Evolutionary conservation across 2,888 invertebrate genomes (phyloP).

Genomic region (Parelbella ahira): DNA sequence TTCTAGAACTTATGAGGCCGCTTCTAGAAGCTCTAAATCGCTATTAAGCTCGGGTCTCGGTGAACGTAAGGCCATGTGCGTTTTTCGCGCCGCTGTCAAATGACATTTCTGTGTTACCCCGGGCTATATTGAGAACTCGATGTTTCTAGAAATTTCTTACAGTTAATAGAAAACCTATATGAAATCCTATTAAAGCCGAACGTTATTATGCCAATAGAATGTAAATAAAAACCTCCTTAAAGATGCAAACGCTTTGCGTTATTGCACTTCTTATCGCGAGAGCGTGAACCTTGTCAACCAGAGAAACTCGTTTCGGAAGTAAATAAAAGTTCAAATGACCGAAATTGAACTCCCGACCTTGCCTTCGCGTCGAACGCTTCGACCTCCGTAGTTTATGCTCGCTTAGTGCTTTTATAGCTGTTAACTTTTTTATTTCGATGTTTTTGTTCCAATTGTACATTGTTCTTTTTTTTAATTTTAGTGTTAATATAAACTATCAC

Average conservation of each 20-base stretch:
- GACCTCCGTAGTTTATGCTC: slow-evolving; percentile 3
- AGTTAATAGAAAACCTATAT: too few species aligned
- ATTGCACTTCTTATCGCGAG: too few species aligned
- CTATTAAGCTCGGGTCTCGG: slow-evolving; percentile 27
- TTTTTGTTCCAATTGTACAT: background rate
- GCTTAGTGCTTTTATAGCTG: background rate
- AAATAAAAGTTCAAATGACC: slow-evolving; percentile 20
- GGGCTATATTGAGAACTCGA: background rate
- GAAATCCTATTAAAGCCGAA: too few species aligned
- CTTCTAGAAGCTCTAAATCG: slow-evolving; percentile 28
- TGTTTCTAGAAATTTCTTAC: slow-evolving; percentile 11
- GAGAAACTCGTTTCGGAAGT: slow-evolving; percentile 15
- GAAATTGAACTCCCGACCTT: slow-evolving; percentile 23
- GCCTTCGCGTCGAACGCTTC: slow-evolving; percentile 10
- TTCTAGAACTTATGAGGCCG: background rate
- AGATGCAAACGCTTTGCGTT: too few species aligned
- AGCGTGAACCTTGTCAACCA: slow-evolving; percentile 12
- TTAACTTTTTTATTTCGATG: background rate
- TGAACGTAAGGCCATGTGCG: slow-evolving; percentile 51
- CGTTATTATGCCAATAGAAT: too few species aligned
- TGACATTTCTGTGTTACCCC: slow-evolving; percentile 21
- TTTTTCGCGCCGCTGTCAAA: slow-evolving; percentile 26
- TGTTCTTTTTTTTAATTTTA: too few species aligned
- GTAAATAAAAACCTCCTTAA: too few species aligned
- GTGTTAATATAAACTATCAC: too few species aligned